phyloP scores from a whole-genome alignment of 2,113 vertebrate genomes.

The Meriones unguiculatus region DNA sequence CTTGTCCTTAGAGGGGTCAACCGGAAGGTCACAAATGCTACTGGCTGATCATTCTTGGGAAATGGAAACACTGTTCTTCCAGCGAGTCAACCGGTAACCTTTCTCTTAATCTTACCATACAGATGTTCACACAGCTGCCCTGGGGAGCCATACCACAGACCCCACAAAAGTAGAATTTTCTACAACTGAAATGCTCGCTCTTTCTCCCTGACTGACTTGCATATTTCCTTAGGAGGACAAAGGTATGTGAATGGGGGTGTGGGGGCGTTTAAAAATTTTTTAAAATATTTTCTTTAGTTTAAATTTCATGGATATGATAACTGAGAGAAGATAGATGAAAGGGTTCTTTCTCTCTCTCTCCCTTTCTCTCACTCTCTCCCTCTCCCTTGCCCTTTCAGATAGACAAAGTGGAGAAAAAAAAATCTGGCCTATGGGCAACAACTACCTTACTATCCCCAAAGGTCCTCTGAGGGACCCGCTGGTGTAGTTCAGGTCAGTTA shows the following conservation, averaged over 20 bases:
- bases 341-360: background rate
- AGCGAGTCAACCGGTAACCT: slow-evolving; percentile 23
- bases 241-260: background rate
- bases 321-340: background rate
- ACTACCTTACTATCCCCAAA: background rate
- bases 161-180: background rate
- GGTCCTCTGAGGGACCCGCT: background rate
- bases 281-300: background rate
- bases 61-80: background rate
- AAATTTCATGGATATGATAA: background rate
- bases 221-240: background rate
- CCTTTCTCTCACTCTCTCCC: background rate
- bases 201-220: background rate
- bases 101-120: background rate
- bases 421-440: background rate
- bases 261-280: background rate
- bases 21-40: background rate
- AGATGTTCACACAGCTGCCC: slow-evolving; percentile 15
- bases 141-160: slow-evolving; percentile 9
- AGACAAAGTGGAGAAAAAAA: background rate
- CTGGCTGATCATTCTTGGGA: slow-evolving; percentile 3
- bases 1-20: background rate
- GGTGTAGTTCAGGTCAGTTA: background rate
- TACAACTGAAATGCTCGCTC: slow-evolving; percentile 3
- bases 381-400: background rate